Evolutionary conservation across 2,888 invertebrate genomes (phyloP), one percentile per base, ranked within the genome.

Genomic region (Orchesellides sinensis): DNA sequence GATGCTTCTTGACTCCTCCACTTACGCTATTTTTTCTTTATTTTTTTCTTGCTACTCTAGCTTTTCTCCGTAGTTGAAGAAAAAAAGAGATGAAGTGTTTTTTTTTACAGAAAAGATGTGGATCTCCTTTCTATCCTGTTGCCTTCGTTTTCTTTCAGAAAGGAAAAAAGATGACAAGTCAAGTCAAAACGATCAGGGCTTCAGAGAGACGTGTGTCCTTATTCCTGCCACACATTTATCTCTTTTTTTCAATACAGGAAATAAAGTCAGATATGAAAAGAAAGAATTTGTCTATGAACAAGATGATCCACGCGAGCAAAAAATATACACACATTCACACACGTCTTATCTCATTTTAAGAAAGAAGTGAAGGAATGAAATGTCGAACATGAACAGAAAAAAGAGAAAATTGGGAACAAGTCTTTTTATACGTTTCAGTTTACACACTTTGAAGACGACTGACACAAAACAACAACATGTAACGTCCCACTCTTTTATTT

Each of bases 1-100:
- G 63, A 63, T 63, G 63, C 40, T 32, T 63, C 63, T 40, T 63
- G 32, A 40, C 63, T 63, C 21, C 21, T 63, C 40, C 35, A 27
- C 14, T 47, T 10, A 10, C n/a, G n/a, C n/a, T n/a, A n/a, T n/a
- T n/a, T n/a, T 54, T 49, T 54, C 5, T 54, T 54, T 8, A 27
- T 27, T 12, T 6, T 25, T 14, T 59, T 6, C 23, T 6, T 23
- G 54, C n/a, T 49, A n/a, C 4, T 54, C 14, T 47, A 6, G 32
- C 10, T 32, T 32, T n/a, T n/a, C n/a, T n/a, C n/a, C 32, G 32
- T n/a, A n/a, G n/a, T 29, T 59, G 3, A 12, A 59, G 4, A 59
- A 59, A n/a, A 21, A 21, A 23, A 54, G n/a, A 23, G 54, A 59
- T 59, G 27, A 27, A 59, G 29, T 59, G 59, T 59, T 25, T 27